These are phyloP conservation scores for Eretmocerus hayati DNA, from an alignment of 2,888 invertebrate species.

Conservation along the genomic window DNA sequence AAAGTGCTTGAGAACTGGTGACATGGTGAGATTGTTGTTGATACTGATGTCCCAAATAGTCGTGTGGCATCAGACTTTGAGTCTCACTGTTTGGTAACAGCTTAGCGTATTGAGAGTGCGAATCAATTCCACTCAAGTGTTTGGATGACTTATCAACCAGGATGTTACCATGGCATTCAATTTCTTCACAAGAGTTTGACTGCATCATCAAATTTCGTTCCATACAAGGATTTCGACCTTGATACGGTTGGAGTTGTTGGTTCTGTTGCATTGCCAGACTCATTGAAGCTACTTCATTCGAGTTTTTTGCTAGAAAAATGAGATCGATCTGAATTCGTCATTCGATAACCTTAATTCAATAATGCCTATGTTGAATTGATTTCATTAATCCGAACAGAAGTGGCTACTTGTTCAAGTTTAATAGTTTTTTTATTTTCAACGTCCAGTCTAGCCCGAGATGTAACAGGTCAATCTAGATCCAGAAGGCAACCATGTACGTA, in stretches of 20 bases:
- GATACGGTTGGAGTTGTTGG: conserved; percentile 62
- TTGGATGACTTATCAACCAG: conserved; percentile 61
- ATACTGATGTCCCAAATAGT: conserved; percentile 45
- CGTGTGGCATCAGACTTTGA: conserved; percentile 50
- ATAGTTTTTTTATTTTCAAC: too few relatives aligned
- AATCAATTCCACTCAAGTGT: conserved; percentile 45
- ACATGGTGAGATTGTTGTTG: conserved; percentile 14
- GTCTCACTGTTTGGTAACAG: conserved; percentile 39
- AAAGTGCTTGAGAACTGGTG: conserved; percentile 15
- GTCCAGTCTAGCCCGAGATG: too few relatives aligned
- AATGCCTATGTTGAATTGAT: too few relatives aligned
- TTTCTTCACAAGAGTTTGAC: conserved; percentile 53
- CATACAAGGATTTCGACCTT: conserved; percentile 76
- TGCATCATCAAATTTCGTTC: conserved; percentile 65
- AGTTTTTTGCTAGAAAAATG: conserved; percentile 42
- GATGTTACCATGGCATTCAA: conserved; percentile 46
- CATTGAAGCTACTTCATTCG: conserved; percentile 47
- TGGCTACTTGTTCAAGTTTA: too few relatives aligned
- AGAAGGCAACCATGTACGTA: too few relatives aligned
- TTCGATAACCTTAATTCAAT: too few relatives aligned
- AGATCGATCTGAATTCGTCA: too few relatives aligned
- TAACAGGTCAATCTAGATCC: too few relatives aligned
- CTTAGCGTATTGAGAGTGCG: conserved; percentile 29
- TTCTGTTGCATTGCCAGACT: background rate
- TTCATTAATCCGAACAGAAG: too few relatives aligned